Base-by-base conservation (phyloP, 2,113 vertebrate genomes). In the Cardinalis cardinalis region DNA sequence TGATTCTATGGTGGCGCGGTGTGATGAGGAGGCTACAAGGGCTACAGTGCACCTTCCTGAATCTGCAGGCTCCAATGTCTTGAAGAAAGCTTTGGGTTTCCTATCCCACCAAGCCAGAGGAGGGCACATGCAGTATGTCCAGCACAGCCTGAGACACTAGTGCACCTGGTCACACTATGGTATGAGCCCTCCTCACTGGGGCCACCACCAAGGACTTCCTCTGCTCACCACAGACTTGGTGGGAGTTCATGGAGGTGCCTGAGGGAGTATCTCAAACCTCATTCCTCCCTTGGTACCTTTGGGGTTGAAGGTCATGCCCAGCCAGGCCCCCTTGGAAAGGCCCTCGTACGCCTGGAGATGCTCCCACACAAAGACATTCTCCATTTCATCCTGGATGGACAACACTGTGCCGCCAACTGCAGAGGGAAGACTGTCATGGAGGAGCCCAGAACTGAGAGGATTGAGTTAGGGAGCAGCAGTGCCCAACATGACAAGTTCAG, bases 291-390 rank as follows among this genome's bases (percentile, higher is more conserved):
- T 61, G 17, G 28, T 97, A 99, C 99, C 99, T 99, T 98, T 99
- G 41, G 97, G 94, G 88, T 97, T 99, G 89, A 99, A 98, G 78
- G 96, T 98, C 98, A 99, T 98, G 93, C 99, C 99, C 72, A 99
- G 98, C 99, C 99, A 99, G 74, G 99, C 99, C 3, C 99, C 99
- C 18, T 97, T 97, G 58, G 98, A 98, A 49, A 98, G 97, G 40
- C 98, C 98, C 69, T 98, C 97, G 1, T 97, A 98, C 0, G 97
- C 97, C 97, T 99, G 98, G 70, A 99, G 98, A 74, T 99, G 99
- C 84, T 99, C 99, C 99, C 98, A 99, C 73, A 99, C 96, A 15
- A 99, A 99, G 65, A 98, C 94, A 0, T 99, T 99, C 96, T 99
- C 99, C 24, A 95, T 98, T 94, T 99, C 99, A 20, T 99, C 99